Evolutionary conservation across 2,888 invertebrate genomes (phyloP).

Genomic region (Branchellion lobata): DNA sequence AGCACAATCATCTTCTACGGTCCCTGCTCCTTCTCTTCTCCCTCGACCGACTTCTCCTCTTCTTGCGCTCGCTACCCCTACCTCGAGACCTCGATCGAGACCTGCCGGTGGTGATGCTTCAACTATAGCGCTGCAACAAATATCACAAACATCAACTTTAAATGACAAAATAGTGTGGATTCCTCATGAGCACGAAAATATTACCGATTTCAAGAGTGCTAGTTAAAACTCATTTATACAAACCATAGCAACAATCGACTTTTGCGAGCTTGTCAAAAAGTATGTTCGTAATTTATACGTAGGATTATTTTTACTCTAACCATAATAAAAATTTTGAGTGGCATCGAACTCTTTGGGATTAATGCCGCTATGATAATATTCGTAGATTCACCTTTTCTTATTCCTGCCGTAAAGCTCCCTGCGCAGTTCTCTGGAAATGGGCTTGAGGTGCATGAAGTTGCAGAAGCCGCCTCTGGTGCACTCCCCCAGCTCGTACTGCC

Average conservation of each 20-base stretch:
- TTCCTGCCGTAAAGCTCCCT: slow-evolving; percentile 68
- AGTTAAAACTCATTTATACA: neutral
- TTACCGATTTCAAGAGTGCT: neutral
- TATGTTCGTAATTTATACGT: too few relatives aligned
- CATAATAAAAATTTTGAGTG: too few relatives aligned
- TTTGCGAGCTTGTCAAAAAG: too few relatives aligned
- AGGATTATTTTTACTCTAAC: too few relatives aligned
- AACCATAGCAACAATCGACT: neutral
- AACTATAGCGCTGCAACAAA: too few relatives aligned
- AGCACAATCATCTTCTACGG: slow-evolving; percentile 2
- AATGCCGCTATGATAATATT: neutral
- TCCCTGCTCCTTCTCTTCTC: slow-evolving; percentile 32
- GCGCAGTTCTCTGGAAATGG: slow-evolving; percentile 89
- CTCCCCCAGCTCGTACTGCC: slow-evolving; percentile 99
- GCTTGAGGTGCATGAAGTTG: slow-evolving; percentile 99
- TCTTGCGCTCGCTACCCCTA: slow-evolving; percentile 27
- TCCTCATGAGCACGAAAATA: too few relatives aligned
- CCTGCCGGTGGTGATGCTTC: too few relatives aligned
- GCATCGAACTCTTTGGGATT: neutral
- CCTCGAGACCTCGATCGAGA: slow-evolving; percentile 26
- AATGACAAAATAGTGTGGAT: too few relatives aligned
- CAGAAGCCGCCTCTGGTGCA: slow-evolving; percentile 98
- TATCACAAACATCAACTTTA: too few relatives aligned
- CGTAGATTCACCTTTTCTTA: slow-evolving; percentile 18
- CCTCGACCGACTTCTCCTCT: slow-evolving; percentile 18